Conservation (phyloP, 2,888 invertebrate species). For the Tenthredo mesomela region DNA sequence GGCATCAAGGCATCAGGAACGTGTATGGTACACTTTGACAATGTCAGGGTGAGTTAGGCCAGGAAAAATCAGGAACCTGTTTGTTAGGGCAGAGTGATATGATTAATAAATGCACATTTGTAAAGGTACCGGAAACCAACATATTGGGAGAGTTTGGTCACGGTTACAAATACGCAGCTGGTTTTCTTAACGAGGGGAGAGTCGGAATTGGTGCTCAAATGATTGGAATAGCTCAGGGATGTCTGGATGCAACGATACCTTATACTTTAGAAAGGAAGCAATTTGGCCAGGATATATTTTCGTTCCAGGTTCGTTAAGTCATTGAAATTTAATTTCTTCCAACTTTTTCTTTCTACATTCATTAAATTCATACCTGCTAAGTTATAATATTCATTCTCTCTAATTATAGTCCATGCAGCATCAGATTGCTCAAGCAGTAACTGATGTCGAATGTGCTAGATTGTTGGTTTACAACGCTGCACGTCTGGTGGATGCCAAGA, state of each 20-base stretch:
- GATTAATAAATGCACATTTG: slow-evolving; percentile 35
- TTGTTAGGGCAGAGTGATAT: not conserved
- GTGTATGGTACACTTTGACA: slow-evolving; percentile 96
- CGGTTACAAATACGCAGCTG: slow-evolving; percentile 98
- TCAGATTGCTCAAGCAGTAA: slow-evolving; percentile 94
- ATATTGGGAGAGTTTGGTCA: slow-evolving; percentile 94
- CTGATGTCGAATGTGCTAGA: slow-evolving; percentile 94
- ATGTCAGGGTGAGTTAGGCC: slow-evolving; percentile 84
- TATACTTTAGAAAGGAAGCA: slow-evolving; percentile 97
- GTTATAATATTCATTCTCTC: slow-evolving; percentile 43
- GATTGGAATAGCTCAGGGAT: slow-evolving; percentile 97
- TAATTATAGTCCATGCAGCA: slow-evolving; percentile 93
- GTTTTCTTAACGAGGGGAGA: slow-evolving; percentile 96
- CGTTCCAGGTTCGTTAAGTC: slow-evolving; percentile 88
- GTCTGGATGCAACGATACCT: slow-evolving; percentile 96
- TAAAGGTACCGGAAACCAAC: slow-evolving; percentile 86
- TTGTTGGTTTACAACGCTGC: slow-evolving; percentile 97
- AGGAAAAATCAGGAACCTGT: not conserved
- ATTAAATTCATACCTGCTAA: not conserved
- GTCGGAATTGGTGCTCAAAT: slow-evolving; percentile 95
- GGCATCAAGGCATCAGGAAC: slow-evolving; percentile 96
- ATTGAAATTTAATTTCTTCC: not conserved
- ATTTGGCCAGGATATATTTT: slow-evolving; percentile 93
- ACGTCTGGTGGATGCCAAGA: slow-evolving; percentile 90
- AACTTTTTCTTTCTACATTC: not conserved